phyloP scores from a whole-genome alignment of 1,140 invertebrate species.

The Pogonus chalceus region DNA sequence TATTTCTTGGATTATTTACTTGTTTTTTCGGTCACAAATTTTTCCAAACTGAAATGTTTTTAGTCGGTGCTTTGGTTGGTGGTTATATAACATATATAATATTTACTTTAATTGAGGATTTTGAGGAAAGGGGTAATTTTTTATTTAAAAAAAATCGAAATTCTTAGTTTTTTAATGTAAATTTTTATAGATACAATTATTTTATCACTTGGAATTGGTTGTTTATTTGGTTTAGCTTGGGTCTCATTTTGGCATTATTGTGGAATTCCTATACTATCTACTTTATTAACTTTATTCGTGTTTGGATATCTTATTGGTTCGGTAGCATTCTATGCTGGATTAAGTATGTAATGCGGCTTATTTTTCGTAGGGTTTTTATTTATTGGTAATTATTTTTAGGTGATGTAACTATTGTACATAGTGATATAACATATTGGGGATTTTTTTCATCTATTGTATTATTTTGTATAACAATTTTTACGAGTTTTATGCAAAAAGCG shows the following conservation, averaged over 20 bases:
- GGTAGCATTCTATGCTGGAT: constrained; percentile 40
- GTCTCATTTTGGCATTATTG: constrained; percentile 44
- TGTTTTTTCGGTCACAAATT: constrained; percentile 51
- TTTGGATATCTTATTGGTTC: constrained; percentile 45
- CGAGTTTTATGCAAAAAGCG: constrained; percentile 41
- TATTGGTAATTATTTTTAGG: constrained; percentile 39
- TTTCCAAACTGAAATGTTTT: constrained; percentile 50
- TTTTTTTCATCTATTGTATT: constrained; percentile 45
- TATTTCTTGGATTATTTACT: constrained; percentile 48
- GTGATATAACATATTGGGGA: constrained; percentile 50
- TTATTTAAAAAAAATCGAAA: background rate
- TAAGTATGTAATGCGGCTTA: constrained; percentile 39
- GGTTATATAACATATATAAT: constrained; percentile 39
- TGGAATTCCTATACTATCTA: constrained; percentile 45
- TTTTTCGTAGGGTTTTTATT: constrained; percentile 14
- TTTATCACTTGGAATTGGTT: constrained; percentile 34
- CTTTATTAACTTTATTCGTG: constrained; percentile 42
- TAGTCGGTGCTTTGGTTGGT: constrained; percentile 39
- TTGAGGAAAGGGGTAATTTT: constrained; percentile 22
- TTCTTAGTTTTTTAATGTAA: constrained; percentile 12
- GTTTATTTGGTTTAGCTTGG: constrained; percentile 43
- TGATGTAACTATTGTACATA: constrained; percentile 41
- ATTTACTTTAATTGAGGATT: constrained; percentile 18
- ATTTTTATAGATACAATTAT: constrained; percentile 25
- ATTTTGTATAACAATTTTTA: constrained; percentile 38